A percentile compares a stretch with the other conserved stretches of the same genome.
Conservation (phyloP, 2,113 vertebrate genomes). For the Indicator maculatus region DNA sequence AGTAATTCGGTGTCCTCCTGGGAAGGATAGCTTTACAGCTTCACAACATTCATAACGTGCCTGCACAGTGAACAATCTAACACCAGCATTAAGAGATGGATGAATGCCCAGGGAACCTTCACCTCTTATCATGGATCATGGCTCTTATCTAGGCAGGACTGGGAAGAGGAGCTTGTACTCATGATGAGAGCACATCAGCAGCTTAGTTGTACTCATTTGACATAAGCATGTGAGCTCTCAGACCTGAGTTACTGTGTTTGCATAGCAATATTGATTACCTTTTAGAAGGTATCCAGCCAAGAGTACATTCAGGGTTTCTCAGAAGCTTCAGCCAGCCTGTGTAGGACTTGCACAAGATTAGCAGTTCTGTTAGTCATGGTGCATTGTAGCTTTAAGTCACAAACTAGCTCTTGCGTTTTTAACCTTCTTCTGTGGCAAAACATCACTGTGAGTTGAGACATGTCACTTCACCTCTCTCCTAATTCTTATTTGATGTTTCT, state of each 20-base stretch:
- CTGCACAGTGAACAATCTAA: not conserved
- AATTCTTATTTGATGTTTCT: not conserved
- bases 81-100: not conserved
- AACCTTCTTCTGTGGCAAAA: not conserved
- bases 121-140: not conserved
- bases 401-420: not conserved
- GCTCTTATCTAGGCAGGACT: conserved; percentile 2
- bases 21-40: conserved; percentile 9
- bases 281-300: not conserved
- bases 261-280: not conserved
- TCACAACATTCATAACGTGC: not conserved
- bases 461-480: not conserved
- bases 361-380: not conserved
- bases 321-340: not conserved
- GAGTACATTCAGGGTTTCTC: not conserved
- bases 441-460: not conserved
- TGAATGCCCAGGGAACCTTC: not conserved
- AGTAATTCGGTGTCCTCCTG: not conserved
- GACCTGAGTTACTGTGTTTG: conserved; percentile 3
- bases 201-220: not conserved
- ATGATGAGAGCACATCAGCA: not conserved
- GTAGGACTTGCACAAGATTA: not conserved
- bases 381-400: not conserved
- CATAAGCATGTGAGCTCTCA: not conserved
- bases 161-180: not conserved